A percentile compares a stretch with the other conserved stretches of the same genome.
Evolutionary conservation across 2,888 invertebrate genomes (phyloP).

Genomic region (Lithophane leautieri): DNA sequence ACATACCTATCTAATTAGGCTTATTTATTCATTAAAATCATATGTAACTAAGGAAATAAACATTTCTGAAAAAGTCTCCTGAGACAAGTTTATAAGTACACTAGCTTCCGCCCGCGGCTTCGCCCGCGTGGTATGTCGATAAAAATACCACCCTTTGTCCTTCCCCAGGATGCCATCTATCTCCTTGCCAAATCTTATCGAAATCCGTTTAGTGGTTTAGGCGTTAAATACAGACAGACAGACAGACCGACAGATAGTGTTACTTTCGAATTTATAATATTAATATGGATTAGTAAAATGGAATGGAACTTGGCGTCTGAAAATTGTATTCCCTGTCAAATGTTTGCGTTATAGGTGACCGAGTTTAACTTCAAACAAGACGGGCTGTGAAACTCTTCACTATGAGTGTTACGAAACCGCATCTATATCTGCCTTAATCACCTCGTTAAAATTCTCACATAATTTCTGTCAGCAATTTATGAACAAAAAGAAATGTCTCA

Average conservation of each 20-base stretch:
- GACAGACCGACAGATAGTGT: no score
- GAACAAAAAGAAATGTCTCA: constrained; percentile 48
- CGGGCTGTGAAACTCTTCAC: constrained; percentile 43
- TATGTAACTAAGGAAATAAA: neutral
- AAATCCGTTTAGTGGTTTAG: no score
- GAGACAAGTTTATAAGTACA: neutral
- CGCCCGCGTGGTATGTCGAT: no score
- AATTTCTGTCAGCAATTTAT: constrained; percentile 56
- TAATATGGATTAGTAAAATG: no score
- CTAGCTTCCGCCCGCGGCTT: no score
- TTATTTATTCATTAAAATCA: neutral
- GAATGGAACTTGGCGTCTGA: constrained; percentile 16
- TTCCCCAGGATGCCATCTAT: no score
- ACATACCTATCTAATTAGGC: neutral
- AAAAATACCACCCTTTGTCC: no score
- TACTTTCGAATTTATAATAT: no score
- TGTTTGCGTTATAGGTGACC: constrained; percentile 47
- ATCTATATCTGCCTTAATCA: constrained; percentile 46
- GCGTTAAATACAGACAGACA: no score
- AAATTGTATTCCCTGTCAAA: constrained; percentile 36
- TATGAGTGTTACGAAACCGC: constrained; percentile 50
- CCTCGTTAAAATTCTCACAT: constrained; percentile 56
- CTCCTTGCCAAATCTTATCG: no score
- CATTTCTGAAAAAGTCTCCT: neutral
- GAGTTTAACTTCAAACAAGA: constrained; percentile 61